Base-by-base conservation (phyloP, 2,797 vertebrate genomes). In the Siniperca undulata region DNA sequence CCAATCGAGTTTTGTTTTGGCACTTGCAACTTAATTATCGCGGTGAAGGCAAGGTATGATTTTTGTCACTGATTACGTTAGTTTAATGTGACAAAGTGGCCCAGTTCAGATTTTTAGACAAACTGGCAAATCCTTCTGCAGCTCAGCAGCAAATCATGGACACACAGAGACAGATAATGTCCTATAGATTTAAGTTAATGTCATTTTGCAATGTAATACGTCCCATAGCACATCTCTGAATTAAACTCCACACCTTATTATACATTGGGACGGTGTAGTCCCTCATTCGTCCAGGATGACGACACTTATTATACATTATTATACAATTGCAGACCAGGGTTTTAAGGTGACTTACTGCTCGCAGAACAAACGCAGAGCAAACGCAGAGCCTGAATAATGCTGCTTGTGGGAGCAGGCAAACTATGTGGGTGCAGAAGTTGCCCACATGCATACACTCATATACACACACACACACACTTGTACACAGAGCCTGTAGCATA, bases 401-500 rank as follows among this genome's bases (percentile, higher is more conserved):
- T 16, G 62, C 70, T 74, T 30, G 46, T 53, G 58, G 1, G 19
- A 34, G 56, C 38, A 38, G 61, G 13, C 24, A 56, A 75, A 76
- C 4, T n/a, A 42, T 27, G 53, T 46, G 44, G 27, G 19, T 53
- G 67, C 16, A 55, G 10, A 81, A 73, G 58, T 59, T 70, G 24
- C 70, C 71, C 17, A 52, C 5, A 48, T 11, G 3, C 11, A 20
- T 2, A 53, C 2, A 56, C 24, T 13, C 38, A 58, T 2, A 44
- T 5, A 67, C 78, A n/a, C n/a, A 12, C 38, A 58, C 3, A 66
- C 14, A 34, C 53, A 34, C 75, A 56, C 66, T 3, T 3, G 6
- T 2, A 50, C 8, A 56, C 60, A 17, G 61, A 74, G 82, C 62
- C 56, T 79, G 30, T 4, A 72, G 85, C 75, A 42, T 88, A 68